phyloP scores from a whole-genome alignment of 2,113 vertebrate species.

The Scytalopus superciliaris region DNA sequence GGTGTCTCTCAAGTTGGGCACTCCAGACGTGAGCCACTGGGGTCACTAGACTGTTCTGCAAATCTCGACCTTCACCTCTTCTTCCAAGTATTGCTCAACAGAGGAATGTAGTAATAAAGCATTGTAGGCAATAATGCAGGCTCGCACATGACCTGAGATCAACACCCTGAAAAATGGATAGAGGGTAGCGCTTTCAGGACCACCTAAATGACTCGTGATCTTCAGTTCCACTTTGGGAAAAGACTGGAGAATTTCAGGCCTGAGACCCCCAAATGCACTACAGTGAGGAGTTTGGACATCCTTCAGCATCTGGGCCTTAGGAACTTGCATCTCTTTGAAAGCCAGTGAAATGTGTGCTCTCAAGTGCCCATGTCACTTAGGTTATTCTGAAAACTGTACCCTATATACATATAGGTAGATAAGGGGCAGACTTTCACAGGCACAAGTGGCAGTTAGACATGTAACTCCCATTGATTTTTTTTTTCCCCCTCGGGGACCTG shows the following conservation, averaged over 20 bases:
- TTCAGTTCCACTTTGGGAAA: slow-evolving; percentile 2
- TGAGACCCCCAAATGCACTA: neutral
- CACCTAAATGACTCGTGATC: slow-evolving; percentile 40
- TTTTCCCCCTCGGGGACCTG: slow-evolving; percentile 59
- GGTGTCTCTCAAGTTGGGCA: slow-evolving; percentile 27
- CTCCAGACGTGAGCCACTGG: slow-evolving; percentile 27
- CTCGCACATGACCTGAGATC: slow-evolving; percentile 60
- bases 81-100: slow-evolving; percentile 64
- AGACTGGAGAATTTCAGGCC: neutral
- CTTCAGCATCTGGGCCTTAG: neutral
- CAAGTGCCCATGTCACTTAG: slow-evolving; percentile 13
- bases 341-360: neutral
- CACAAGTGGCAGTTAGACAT: slow-evolving; percentile 70
- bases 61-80: slow-evolving; percentile 44
- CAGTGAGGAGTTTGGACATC: neutral
- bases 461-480: slow-evolving; percentile 65
- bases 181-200: slow-evolving; percentile 46
- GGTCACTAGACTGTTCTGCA: slow-evolving; percentile 49
- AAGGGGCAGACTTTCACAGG: slow-evolving; percentile 70
- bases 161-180: slow-evolving; percentile 67
- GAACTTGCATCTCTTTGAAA: neutral
- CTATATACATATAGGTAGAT: slow-evolving; percentile 60
- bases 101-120: slow-evolving; percentile 65
- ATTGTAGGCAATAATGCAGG: slow-evolving; percentile 63
- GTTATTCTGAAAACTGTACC: slow-evolving; percentile 65